phyloP scores from a whole-genome alignment of 2,113 vertebrate genomes.

The Hypocryptadius cinnamomeus region DNA sequence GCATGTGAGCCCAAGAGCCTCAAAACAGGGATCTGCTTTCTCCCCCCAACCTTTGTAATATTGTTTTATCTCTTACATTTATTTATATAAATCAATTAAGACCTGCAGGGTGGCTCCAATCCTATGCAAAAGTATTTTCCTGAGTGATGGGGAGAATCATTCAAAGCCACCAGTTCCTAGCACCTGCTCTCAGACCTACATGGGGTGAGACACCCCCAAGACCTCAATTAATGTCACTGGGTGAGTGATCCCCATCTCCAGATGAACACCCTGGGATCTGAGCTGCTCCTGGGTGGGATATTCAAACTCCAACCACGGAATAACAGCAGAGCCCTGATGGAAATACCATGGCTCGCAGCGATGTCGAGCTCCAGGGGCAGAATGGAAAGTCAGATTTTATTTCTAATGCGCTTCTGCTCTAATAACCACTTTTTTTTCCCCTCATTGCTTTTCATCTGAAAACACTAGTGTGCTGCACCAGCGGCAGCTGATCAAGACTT shows the following conservation, averaged over 20 bases:
- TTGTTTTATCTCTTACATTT: neutral
- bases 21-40: neutral
- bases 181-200: fast-evolving
- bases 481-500: constrained; percentile 24
- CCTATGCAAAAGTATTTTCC: neutral
- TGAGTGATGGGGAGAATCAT: neutral
- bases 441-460: neutral
- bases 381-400: neutral
- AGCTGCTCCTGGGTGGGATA: neutral
- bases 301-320: neutral
- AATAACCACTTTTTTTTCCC: neutral
- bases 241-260: neutral
- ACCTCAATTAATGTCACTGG: neutral
- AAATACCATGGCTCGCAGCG: neutral
- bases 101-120: neutral
- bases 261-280: neutral
- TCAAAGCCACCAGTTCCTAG: neutral
- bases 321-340: neutral
- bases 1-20: fast-evolving
- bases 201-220: fast-evolving
- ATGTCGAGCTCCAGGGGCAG: neutral
- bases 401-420: constrained; percentile 18
- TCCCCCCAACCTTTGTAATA: neutral
- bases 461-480: neutral
- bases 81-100: neutral